Evolutionary conservation across 2,797 vertebrate species (phyloP).

Genomic region (Tachyglossus aculeatus): DNA sequence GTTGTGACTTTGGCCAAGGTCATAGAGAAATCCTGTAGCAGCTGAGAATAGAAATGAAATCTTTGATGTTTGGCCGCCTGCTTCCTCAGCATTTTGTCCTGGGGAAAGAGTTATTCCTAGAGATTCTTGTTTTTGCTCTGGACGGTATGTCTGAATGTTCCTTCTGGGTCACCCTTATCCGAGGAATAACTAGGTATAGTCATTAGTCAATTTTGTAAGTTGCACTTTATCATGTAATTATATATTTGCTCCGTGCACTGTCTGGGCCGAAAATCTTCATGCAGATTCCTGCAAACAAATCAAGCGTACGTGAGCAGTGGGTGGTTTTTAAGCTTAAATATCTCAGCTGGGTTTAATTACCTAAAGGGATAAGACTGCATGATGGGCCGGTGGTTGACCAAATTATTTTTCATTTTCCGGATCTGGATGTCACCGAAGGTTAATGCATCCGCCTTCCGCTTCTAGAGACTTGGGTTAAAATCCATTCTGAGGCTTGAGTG

Average conservation of each 20-base stretch:
- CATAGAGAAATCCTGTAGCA: no score
- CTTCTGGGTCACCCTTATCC: background rate
- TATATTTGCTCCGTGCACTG: slow-evolving; percentile 12
- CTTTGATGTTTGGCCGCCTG: no score
- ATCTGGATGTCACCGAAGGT: slow-evolving; percentile 54
- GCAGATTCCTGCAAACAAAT: slow-evolving; percentile 37
- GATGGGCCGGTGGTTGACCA: slow-evolving; percentile 60
- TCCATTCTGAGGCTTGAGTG: slow-evolving; percentile 29
- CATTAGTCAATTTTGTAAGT: slow-evolving; percentile 16
- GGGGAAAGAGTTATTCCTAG: no score
- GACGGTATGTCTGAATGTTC: background rate
- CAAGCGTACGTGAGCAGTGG: slow-evolving; percentile 16
- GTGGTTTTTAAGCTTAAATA: slow-evolving; percentile 46
- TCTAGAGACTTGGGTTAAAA: slow-evolving; percentile 23
- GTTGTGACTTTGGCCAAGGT: no score
- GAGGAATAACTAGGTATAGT: background rate
- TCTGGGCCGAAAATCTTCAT: slow-evolving; percentile 42
- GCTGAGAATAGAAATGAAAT: no score
- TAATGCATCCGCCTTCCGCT: slow-evolving; percentile 48
- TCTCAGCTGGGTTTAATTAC: slow-evolving; percentile 59
- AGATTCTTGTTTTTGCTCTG: no score
- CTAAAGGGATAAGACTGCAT: slow-evolving; percentile 49
- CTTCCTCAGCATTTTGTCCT: no score
- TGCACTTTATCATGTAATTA: slow-evolving; percentile 10
- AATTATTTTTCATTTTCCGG: slow-evolving; percentile 61